These are phyloP conservation scores for Brachyistius frenatus DNA, from an alignment of 2,113 vertebrate species.

Conservation along the genomic window DNA sequence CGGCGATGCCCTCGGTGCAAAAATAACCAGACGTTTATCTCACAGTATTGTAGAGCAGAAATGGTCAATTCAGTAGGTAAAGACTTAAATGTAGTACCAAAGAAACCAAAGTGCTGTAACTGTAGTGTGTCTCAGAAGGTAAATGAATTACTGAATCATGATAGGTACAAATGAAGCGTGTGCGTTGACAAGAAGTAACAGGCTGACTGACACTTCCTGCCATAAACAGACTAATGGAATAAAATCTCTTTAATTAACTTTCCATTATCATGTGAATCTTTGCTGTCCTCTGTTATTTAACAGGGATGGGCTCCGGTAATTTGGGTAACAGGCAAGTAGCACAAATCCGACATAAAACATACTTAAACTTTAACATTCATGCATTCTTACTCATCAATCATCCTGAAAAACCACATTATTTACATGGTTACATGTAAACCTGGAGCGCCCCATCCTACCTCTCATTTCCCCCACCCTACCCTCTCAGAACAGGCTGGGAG, in stretches of 20 bases:
- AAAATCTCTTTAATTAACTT: slow-evolving; percentile 24
- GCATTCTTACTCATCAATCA: slow-evolving; percentile 24
- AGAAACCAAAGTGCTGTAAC: slow-evolving; percentile 12
- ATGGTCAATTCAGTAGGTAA: slow-evolving; percentile 4
- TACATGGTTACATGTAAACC: slow-evolving; percentile 41
- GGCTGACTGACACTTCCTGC: slow-evolving; percentile 5
- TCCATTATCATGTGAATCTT: slow-evolving; percentile 6
- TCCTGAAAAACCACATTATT: slow-evolving; percentile 31
- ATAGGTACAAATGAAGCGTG: slow-evolving; percentile 10
- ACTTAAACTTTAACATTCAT: slow-evolving; percentile 25
- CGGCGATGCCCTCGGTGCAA: slow-evolving; percentile 56
- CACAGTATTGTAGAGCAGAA: slow-evolving; percentile 39
- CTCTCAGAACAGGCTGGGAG: background rate
- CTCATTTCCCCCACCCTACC: slow-evolving; percentile 1
- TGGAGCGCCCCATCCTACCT: slow-evolving; percentile 17
- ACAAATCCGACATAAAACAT: slow-evolving; percentile 32
- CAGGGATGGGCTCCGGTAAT: slow-evolving; percentile 16
- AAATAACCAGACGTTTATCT: slow-evolving; percentile 55
- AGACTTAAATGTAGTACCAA: slow-evolving; percentile 6
- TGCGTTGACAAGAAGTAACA: background rate
- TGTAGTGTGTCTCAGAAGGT: slow-evolving; percentile 12
- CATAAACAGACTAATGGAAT: slow-evolving; percentile 30
- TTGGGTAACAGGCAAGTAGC: slow-evolving; percentile 47
- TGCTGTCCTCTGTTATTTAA: slow-evolving; percentile 8
- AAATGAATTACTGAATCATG: slow-evolving; percentile 12